Percentiles rank a stretch among this genome's conserved stretches.
Conservation (phyloP, 64 coral and sea anemone species). For the Stylophora pistillata region DNA sequence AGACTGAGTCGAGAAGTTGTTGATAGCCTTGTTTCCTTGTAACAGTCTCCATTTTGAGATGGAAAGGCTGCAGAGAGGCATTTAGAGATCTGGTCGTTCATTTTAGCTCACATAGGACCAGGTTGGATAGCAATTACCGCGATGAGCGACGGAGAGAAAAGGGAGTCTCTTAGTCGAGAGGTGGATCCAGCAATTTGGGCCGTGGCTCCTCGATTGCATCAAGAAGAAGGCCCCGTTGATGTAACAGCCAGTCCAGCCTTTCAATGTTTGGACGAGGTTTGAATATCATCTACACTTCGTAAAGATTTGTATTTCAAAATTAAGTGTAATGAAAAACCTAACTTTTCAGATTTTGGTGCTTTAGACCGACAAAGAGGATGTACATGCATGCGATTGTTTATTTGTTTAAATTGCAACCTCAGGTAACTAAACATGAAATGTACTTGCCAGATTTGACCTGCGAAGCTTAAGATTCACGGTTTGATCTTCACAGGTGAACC, state of each 20-base stretch:
- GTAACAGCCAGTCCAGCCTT: slow-evolving; percentile 96
- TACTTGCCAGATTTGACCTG: too few species aligned
- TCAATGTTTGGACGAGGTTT: slow-evolving; percentile 96
- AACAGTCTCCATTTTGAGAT: slow-evolving; percentile 10
- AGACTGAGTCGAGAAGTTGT: slow-evolving; percentile 15
- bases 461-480: too few species aligned
- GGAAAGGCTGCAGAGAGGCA: neutral
- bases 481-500: too few species aligned
- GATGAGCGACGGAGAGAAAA: slow-evolving; percentile 94
- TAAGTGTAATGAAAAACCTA: neutral
- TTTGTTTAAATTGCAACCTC: too few species aligned
- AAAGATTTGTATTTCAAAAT: neutral
- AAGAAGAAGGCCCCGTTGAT: slow-evolving; percentile 97
- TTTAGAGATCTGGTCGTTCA: neutral
- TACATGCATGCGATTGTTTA: too few species aligned
- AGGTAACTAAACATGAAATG: too few species aligned
- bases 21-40: slow-evolving; percentile 21
- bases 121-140: neutral
- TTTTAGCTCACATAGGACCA: neutral
- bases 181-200: slow-evolving; percentile 92
- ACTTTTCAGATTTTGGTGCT: neutral
- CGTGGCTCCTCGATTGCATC: slow-evolving; percentile 85
- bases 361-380: neutral
- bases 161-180: slow-evolving; percentile 68
- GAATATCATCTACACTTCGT: neutral